Conservation (phyloP, 2,888 invertebrate genomes). For the Andricus quercusramuli region DNA sequence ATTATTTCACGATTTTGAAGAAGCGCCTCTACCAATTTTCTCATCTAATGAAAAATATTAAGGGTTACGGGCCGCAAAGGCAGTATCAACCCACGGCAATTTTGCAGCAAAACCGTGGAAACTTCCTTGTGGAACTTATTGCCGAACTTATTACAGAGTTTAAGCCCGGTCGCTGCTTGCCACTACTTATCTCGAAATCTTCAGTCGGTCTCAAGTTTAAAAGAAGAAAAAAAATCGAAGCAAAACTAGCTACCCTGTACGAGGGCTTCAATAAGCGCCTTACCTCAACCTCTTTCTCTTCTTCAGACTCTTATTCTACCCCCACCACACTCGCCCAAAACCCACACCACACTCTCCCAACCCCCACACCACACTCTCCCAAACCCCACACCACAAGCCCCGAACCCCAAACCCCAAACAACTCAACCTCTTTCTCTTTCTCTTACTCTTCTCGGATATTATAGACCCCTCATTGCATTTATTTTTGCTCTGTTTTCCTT, state of each 20-base stretch:
- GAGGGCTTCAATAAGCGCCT: conserved; percentile 33
- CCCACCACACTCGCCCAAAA: neutral
- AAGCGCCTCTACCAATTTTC: conserved; percentile 29
- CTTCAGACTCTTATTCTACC: conserved; percentile 27
- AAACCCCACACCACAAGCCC: neutral
- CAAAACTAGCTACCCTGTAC: conserved; percentile 36
- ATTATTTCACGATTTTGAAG: neutral
- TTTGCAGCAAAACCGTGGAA: conserved; percentile 50
- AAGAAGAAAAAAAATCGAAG: conserved; percentile 54
- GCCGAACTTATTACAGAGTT: conserved; percentile 71
- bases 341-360: too few relatives aligned
- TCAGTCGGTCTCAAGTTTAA: conserved; percentile 67
- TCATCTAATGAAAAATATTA: conserved; percentile 50
- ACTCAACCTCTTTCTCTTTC: conserved; percentile 23
- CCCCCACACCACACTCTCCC: neutral
- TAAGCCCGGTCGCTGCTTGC: conserved; percentile 60
- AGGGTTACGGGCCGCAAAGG: conserved; percentile 24
- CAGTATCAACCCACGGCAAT: conserved; percentile 5
- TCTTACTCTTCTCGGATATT: conserved; percentile 16
- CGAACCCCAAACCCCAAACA: neutral
- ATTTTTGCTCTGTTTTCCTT: conserved; percentile 38
- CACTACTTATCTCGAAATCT: conserved; percentile 70
- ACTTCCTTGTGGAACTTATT: conserved; percentile 68
- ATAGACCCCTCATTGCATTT: conserved; percentile 37
- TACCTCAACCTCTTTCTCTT: conserved; percentile 26